Percentiles rank a stretch among this genome's conserved stretches.
These are phyloP conservation scores for Standfussiana lucernea DNA, from an alignment of 2,888 invertebrate species.

Conservation along the genomic window DNA sequence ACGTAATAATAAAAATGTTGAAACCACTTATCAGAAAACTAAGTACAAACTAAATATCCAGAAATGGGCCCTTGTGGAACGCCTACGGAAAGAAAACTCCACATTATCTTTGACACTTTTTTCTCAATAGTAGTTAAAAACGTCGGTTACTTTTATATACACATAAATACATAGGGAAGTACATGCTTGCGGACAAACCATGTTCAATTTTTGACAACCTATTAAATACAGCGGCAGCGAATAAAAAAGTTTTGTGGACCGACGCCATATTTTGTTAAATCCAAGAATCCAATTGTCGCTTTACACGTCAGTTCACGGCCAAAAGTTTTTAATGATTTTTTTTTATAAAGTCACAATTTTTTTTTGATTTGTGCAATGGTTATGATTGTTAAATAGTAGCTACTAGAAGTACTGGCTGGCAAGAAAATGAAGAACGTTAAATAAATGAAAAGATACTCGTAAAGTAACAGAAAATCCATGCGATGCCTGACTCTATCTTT, in stretches of 20 bases:
- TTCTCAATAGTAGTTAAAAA: not conserved
- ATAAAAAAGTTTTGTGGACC: conserved; percentile 53
- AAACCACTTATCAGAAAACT: not conserved
- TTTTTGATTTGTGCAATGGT: conserved; percentile 18
- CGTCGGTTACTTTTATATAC: not conserved
- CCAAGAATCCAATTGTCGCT: conserved; percentile 39
- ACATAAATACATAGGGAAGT: not conserved
- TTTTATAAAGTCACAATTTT: conserved; percentile 35
- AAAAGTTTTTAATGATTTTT: conserved; percentile 39
- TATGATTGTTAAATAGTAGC: not conserved
- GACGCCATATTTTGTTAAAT: conserved; percentile 50
- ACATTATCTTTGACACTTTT: not conserved
- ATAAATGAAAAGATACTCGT: not conserved
- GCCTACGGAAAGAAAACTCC: not conserved
- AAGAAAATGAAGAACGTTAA: not conserved
- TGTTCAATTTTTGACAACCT: conserved; percentile 9
- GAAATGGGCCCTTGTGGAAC: not conserved
- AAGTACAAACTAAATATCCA: not conserved
- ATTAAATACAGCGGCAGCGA: conserved; percentile 17
- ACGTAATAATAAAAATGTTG: not conserved
- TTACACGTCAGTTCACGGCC: conserved; percentile 8
- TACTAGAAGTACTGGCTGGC: not conserved
- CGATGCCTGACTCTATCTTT: not conserved
- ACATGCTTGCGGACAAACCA: not conserved
- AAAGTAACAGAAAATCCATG: not conserved